These are phyloP conservation scores for Caenorhabditis virilis DNA, from an alignment of 2,888 invertebrate genomes.

Conservation along the genomic window DNA sequence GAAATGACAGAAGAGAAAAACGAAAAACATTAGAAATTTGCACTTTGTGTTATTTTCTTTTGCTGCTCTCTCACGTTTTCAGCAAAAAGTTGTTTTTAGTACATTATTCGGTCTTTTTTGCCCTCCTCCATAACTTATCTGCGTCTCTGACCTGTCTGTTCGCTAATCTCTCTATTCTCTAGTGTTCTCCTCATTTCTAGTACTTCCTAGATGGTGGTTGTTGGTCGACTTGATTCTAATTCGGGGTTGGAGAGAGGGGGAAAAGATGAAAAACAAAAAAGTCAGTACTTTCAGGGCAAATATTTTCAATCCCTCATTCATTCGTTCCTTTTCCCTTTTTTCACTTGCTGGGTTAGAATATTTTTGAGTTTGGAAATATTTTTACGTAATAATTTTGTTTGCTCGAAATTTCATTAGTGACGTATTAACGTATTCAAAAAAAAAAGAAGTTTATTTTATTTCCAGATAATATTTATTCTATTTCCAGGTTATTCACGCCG, in stretches of 20 bases:
- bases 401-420: no score
- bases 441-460: background rate
- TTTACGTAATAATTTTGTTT: no score
- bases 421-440: no score
- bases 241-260: no score
- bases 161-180: slow-evolving; percentile 1
- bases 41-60: no score
- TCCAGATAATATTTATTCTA: background rate
- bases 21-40: background rate
- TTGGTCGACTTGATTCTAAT: no score
- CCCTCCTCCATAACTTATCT: slow-evolving; percentile 13
- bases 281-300: no score
- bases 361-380: no score
- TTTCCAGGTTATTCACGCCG: slow-evolving; percentile 34
- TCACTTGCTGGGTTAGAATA: background rate
- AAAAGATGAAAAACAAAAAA: no score
- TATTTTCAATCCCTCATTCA: background rate
- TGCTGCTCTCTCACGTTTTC: no score
- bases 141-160: slow-evolving; percentile 18
- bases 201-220: no score
- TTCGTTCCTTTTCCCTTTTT: slow-evolving; percentile 8
- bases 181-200: background rate
- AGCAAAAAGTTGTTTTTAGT: slow-evolving; percentile 42
- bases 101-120: slow-evolving; percentile 8
- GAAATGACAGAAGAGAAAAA: background rate